Evolutionary conservation across 2,797 vertebrate genomes (phyloP), one percentile per base, ranked within the genome.

Genomic region (Coreius guichenoti): DNA sequence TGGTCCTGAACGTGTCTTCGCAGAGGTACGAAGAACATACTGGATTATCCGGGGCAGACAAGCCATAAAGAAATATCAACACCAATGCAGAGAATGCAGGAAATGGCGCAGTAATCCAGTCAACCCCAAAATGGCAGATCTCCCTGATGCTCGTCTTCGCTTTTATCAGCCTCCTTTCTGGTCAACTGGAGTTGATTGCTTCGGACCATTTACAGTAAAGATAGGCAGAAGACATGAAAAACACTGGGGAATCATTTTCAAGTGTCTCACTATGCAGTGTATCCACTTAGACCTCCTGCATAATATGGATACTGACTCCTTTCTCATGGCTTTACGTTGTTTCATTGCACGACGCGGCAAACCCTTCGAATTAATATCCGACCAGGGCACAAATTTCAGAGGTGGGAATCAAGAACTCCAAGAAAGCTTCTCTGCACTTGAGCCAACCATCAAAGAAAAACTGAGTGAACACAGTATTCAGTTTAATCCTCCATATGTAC

Each of bases 301-400:
- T 17, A 49, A 31, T 21, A 31, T 75, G 45, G 79, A 82, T 19
- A 19, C 29, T 45, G 73, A 79, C 39, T 31, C 63, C 1, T 88
- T 89, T 23, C 12, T 31, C 0, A 65, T 83, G 36, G 72, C 85
- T 1, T n/a, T 86, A 11, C 1, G n/a, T 2, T 1, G 81, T 3
- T 84, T 84, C 12, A 68, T 80, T 8, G 67, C 82, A 5, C 14
- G 68, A 5, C 33, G 82, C 12, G 82, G 86, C 2, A 43, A 12
- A 14, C 76, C 81, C 17, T 19, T 65, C 1, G 68, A 83, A 26
- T 4, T 87, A 3, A 54, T 45, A 2, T 80, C 75, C 1, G 86
- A 87, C 19, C 31, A 58, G 17, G 81, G 86, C 8, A 87, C 86
- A 4, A 87, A 87, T 31, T 87, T 87, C 19, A 31, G 17, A 17